Conservation (phyloP, 2,113 vertebrate species). For the Orcinus orca region DNA sequence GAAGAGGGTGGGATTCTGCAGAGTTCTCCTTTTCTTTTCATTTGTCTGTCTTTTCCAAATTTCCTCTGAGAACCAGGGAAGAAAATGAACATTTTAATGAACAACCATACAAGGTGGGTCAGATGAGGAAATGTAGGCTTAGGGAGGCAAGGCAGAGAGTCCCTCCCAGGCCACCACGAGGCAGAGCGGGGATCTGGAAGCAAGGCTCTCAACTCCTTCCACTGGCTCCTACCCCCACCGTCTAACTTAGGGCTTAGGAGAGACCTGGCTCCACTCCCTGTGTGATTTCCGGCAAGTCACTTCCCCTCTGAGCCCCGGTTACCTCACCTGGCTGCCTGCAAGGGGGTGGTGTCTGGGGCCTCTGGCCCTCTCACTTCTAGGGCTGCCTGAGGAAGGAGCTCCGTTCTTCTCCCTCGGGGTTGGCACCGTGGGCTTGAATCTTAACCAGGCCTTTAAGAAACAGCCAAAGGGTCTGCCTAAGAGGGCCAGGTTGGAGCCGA, state of each 20-base stretch:
- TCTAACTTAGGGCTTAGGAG: not conserved
- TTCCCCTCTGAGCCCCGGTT: not conserved
- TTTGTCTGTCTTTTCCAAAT: not conserved
- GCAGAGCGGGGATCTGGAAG: not conserved
- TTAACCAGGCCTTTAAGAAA: not conserved
- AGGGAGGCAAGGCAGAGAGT: not conserved
- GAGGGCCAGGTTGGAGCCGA: not conserved
- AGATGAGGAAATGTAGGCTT: not conserved
- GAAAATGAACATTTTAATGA: not conserved
- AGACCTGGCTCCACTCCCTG: not conserved
- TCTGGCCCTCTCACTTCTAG: not conserved
- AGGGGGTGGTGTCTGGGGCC: not conserved
- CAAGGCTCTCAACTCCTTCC: not conserved
- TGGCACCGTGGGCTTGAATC: not conserved
- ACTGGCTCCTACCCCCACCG: not conserved
- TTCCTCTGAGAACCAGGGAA: not conserved
- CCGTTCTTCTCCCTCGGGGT: not conserved
- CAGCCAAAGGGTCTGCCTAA: not conserved
- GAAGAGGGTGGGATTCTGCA: not conserved
- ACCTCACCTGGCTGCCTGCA: not conserved
- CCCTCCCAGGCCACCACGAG: not conserved
- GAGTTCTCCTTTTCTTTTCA: not conserved
- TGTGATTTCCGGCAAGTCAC: constrained; percentile 3
- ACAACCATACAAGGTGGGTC: not conserved
- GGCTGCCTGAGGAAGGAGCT: not conserved